Base-by-base conservation (phyloP, 2,797 vertebrate genomes). In the Hippocampus kuda region DNA sequence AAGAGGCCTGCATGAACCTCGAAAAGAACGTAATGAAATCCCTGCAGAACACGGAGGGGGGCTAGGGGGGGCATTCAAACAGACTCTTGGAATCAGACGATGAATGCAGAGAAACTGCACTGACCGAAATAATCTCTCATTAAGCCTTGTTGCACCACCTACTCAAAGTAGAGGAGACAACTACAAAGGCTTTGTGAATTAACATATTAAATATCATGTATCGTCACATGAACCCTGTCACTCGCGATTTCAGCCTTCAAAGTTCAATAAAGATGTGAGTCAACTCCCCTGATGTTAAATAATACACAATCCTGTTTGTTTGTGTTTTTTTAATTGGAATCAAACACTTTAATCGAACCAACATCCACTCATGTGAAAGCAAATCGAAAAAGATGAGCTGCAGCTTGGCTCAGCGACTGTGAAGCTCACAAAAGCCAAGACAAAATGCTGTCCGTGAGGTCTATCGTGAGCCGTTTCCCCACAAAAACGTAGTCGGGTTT, bases 21-120 rank as follows among this genome's bases (percentile, higher is more conserved):
- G 16, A 73, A 65, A 27, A 72, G 62, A 69, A 75, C 51, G 68
- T 79, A 77, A 83, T 87, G 77, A 86, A 80, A 82, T 78, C 79
- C 75, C 75, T 41, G 67, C 26, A 73, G 75, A 78, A 77, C 71
- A 69, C 57, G 70, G 65, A 67, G 65, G 60, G 61, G 41, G 44
- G 70, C 81, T 77, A 63, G 67, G 65, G 60, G 60, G 61, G 42
- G 44, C 69, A 82, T 77, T 82, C 77, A 78, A 81, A 77, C 15
- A 73, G 77, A 80, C 49, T 72, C 57, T 71, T 2, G 74, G 62
- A 83, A 63, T 64, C 26, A 63, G 72, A 76, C 22, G 20, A 57
- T 2, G 13, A 64, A 72, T 42, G 51, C 72, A 30, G 70, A 4
- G 63, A 48, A 80, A 66, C 68, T 74, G 16, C 59, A 22, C 66